These are phyloP conservation scores for Gobio gobio DNA, from an alignment of 2,113 vertebrate species.

Conservation along the genomic window DNA sequence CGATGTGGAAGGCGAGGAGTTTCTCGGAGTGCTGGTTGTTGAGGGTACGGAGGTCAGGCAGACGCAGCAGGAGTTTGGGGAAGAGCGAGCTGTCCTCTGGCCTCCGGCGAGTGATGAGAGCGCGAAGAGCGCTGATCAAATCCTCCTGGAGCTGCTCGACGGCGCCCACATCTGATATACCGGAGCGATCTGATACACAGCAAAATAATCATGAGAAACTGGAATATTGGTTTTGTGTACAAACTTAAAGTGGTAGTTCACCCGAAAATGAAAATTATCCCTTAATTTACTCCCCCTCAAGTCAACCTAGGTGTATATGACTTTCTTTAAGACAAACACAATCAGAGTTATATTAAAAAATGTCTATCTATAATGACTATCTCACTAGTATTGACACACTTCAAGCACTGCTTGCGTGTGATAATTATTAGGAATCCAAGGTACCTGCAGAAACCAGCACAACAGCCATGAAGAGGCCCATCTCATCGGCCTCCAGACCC, in stretches of 20 bases:
- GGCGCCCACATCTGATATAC: slow-evolving; percentile 69
- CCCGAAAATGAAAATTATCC: no score
- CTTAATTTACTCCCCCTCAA: no score
- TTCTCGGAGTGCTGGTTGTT: slow-evolving; percentile 81
- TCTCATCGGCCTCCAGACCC: slow-evolving; percentile 77
- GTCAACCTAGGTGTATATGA: no score
- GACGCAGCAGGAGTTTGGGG: slow-evolving; percentile 76
- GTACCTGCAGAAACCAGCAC: slow-evolving; percentile 82
- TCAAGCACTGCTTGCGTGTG: not conserved
- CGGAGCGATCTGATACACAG: slow-evolving; percentile 71
- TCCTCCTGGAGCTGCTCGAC: slow-evolving; percentile 81
- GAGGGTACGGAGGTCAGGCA: slow-evolving; percentile 80
- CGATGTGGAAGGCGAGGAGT: slow-evolving; percentile 79
- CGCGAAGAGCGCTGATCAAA: slow-evolving; percentile 74
- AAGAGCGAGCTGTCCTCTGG: slow-evolving; percentile 73
- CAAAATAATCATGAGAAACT: not conserved
- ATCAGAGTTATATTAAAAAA: no score
- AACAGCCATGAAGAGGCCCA: slow-evolving; percentile 82
- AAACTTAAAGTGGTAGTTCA: not conserved
- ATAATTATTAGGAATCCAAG: not conserved
- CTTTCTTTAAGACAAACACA: no score
- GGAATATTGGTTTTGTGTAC: not conserved
- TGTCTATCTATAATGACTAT: no score
- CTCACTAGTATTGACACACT: not conserved
- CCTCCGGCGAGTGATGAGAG: slow-evolving; percentile 70